Evolutionary conservation across 2,888 invertebrate species (phyloP).

Genomic region (Gymnocheta viridis): DNA sequence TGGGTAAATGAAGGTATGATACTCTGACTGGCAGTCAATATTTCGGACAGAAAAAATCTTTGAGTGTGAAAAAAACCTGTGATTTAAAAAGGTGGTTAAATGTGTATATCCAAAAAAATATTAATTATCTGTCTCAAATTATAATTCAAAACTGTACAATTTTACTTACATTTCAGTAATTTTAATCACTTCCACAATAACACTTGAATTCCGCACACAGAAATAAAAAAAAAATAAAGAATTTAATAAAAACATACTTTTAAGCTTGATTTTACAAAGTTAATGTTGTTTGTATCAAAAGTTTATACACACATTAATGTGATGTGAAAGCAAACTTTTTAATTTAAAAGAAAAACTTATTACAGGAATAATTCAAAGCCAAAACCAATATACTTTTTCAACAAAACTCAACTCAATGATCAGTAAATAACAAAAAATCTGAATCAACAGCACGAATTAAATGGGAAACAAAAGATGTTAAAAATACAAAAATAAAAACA

Average conservation of each 20-base stretch:
- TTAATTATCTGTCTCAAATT: not conserved
- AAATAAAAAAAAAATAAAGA: not conserved
- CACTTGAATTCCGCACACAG: not conserved
- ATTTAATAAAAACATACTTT: not conserved
- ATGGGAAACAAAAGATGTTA: not conserved
- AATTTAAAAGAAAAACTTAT: not conserved
- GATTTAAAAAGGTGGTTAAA: too few species aligned
- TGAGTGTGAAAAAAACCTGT: too few species aligned
- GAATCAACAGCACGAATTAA: not conserved
- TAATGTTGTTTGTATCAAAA: conserved; percentile 11
- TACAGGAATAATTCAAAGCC: not conserved
- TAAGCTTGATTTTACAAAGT: not conserved
- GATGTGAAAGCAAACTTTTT: conserved; percentile 14
- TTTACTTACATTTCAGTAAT: not conserved
- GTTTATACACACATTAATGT: conserved; percentile 21
- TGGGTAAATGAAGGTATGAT: too few species aligned
- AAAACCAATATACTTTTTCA: not conserved
- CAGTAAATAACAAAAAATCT: conserved; percentile 14
- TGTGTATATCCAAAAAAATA: not conserved
- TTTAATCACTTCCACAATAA: not conserved
- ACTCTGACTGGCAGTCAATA: too few species aligned
- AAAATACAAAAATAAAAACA: conserved; percentile 1
- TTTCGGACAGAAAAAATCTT: too few species aligned
- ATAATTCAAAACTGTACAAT: not conserved
- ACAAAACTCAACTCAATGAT: conserved; percentile 1